A percentile compares a stretch with the other conserved stretches of the same genome.
These are phyloP conservation scores for Chionis minor DNA, from an alignment of 2,113 vertebrate species.

Conservation along the genomic window DNA sequence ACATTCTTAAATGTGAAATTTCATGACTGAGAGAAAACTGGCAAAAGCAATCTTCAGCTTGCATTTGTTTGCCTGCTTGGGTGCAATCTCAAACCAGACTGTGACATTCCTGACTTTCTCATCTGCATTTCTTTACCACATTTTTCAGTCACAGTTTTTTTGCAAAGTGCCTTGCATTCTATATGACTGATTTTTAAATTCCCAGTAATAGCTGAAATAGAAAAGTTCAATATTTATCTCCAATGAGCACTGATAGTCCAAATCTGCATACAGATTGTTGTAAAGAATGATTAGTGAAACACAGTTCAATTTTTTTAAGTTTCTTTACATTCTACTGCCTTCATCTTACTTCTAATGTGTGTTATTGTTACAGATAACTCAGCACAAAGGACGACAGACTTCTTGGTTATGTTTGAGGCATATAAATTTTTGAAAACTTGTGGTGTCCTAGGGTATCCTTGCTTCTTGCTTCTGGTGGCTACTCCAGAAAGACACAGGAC, in stretches of 20 bases:
- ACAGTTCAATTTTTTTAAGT: neutral
- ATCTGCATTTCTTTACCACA: neutral
- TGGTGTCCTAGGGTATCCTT: neutral
- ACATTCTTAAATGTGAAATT: neutral
- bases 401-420: neutral
- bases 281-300: neutral
- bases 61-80: neutral
- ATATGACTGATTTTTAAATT: neutral
- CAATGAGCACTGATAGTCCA: neutral
- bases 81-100: neutral
- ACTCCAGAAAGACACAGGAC: neutral
- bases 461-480: neutral
- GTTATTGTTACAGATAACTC: neutral
- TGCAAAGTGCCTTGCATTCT: neutral
- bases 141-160: neutral
- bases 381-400: neutral
- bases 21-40: neutral
- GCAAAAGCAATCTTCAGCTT: neutral
- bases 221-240: neutral
- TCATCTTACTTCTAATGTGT: neutral
- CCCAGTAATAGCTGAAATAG: neutral
- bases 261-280: neutral
- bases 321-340: neutral
- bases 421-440: neutral
- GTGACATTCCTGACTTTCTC: neutral